Evolutionary conservation across 2,113 vertebrate genomes (phyloP), one percentile per base, ranked within the genome.

Genomic region (Tinamus guttatus): DNA sequence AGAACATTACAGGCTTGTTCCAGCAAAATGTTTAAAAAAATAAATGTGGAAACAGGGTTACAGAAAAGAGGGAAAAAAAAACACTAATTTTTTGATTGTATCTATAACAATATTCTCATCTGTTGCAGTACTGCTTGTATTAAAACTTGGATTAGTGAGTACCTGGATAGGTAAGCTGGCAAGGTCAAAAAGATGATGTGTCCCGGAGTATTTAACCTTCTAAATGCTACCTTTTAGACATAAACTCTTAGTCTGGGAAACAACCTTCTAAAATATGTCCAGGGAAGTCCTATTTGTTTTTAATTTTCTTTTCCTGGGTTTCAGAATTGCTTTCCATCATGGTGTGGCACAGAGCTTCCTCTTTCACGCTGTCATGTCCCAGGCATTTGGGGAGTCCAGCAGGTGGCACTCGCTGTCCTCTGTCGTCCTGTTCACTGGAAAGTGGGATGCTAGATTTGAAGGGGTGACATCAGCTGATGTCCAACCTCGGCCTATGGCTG

Each of bases 341-440:
- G 52, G n/a, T 27, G 1, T 1, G 2, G 20, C 3, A 0, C 1
- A 2, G 49, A 40, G 38, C 51, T 38, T 19, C n/a, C 41, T 21
- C 1, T 25, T 8, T 13, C n/a, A 47, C 16, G 1, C 59, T 40
- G 27, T 47, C 25, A 1, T 1, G 0, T 4, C 9, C 11, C 54
- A 25, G 64, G 3, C 2, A 0, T 6, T 5, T 20, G 5, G 38
- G 7, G 21, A 65, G 69, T 16, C 81, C 93, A 74, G 80, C 80
- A 41, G 40, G 40, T 83, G 93, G 82, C 90, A 75, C 74, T 85
- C 5, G 0, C 22, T 52, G 22, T 21, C 78, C 62, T 89, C 56
- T 0, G 1, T 60, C 0, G 12, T 32, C 4, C 0, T 11, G 36
- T 5, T 38, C 34, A 34, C 17, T 5, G 25, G 43, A 28, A 36